Base-by-base conservation (phyloP, 2,888 invertebrate genomes). In the Priocnemis perturbator region DNA sequence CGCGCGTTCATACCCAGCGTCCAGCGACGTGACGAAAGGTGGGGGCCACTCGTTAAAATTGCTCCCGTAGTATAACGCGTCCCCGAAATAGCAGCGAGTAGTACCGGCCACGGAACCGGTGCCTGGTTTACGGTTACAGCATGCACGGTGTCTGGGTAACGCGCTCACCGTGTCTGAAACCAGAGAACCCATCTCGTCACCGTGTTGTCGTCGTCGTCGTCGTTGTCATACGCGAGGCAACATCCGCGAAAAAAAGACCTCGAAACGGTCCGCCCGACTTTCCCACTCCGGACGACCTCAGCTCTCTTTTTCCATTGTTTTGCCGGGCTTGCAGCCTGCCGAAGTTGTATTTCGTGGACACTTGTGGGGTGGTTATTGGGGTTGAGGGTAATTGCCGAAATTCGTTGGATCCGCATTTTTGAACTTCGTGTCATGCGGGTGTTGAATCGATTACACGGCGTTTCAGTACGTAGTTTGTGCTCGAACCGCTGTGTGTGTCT, bases 91-190 rank as follows among this genome's bases (percentile, higher is more conserved):
- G 79, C 57, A 11, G 21, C 45, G 21, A 37, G 50, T 19, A 50
- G 50, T 50, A 1, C 50, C 50, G 19, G 50, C 7, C 48, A 20
- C 70, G 71, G 78, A 77, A 76, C 74, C 79, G 48, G 60, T 76
- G 77, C 68, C 73, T 72, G 79, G 81, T 80, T 78, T 77, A 81
- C 81, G 78, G 81, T 81, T 79, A 80, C 79, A 80, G 81, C 79
- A 47, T 76, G 74, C 79, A 79, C 79, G 79, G 79, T 79, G 79
- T 76, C 79, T 77, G 79, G 80, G 77, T 78, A 79, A 70, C 79
- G 77, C 76, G 78, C 73, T 78, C 64, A 56, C 78, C 79, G 77
- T 75, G 75, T 79, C 79, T 78, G 81, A 79, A 81, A 81, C 77
- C 79, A 79, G 81, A 81, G 81, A 81, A 79, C 79, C 69, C 77